These are phyloP conservation scores for Esox niger DNA, from an alignment of 2,113 vertebrate species.

Conservation along the genomic window DNA sequence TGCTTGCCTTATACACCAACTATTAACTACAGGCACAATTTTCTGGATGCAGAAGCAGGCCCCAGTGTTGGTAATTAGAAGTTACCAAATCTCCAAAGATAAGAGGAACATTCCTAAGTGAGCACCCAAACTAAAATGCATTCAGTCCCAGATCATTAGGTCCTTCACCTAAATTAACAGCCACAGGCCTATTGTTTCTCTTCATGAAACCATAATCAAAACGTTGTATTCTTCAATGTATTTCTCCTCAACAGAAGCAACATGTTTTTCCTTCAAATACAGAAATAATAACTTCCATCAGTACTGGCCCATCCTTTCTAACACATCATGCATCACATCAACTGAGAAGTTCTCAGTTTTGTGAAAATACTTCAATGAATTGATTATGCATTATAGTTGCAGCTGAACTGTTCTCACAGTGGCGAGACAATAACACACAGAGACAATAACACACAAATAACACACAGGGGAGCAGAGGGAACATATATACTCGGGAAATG, in stretches of 20 bases:
- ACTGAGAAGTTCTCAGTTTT: background rate
- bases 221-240: too few relatives aligned
- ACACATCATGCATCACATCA: too few relatives aligned
- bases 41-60: constrained; percentile 1
- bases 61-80: constrained; percentile 6
- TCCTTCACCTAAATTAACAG: constrained; percentile 5
- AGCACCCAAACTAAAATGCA: background rate
- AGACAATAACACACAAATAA: too few relatives aligned
- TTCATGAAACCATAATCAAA: too few relatives aligned
- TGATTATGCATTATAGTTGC: too few relatives aligned
- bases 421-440: too few relatives aligned
- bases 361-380: background rate
- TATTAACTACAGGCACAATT: constrained; percentile 8
- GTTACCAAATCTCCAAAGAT: constrained; percentile 6
- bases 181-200: too few relatives aligned
- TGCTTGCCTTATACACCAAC: constrained; percentile 7
- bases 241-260: too few relatives aligned
- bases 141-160: constrained; percentile 13
- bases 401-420: too few relatives aligned
- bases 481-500: too few relatives aligned
- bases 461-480: too few relatives aligned
- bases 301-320: background rate
- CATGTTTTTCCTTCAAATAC: too few relatives aligned
- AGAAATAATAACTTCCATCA: background rate
- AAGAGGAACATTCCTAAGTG: background rate